Evolutionary conservation across 2,797 vertebrate genomes (phyloP).

Genomic region (Phrynocephalus guinanensis): DNA sequence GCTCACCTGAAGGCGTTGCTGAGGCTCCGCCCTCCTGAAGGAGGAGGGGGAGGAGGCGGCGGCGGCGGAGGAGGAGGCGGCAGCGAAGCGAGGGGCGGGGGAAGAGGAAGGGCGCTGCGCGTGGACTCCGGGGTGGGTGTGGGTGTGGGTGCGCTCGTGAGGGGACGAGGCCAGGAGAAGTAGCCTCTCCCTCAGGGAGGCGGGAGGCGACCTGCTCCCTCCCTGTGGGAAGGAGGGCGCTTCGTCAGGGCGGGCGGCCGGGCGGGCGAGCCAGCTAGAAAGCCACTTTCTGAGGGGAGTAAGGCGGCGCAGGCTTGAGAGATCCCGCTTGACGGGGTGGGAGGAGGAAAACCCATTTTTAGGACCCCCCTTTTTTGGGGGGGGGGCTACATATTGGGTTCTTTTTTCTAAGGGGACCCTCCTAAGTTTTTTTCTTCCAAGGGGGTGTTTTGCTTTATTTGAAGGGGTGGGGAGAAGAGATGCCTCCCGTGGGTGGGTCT

Average conservation of each 20-base stretch:
- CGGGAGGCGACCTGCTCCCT: background rate
- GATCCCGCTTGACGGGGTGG: background rate
- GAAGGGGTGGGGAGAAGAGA: no score
- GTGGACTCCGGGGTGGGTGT: background rate
- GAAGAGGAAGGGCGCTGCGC: no score
- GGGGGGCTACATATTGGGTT: background rate
- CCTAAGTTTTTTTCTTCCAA: no score
- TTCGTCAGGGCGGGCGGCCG: no score
- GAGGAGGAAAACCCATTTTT: no score
- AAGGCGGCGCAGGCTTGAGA: background rate
- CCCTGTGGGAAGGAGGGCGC: no score
- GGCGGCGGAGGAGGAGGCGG: background rate
- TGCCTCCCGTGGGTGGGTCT: background rate
- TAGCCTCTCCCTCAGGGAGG: background rate
- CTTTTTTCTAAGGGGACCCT: no score
- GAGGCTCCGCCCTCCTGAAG: background rate
- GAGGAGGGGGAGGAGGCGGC: background rate
- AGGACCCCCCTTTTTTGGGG: background rate
- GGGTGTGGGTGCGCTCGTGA: background rate
- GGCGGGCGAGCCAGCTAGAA: no score
- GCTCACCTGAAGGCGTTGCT: conserved; percentile 4
- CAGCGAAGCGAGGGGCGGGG: no score
- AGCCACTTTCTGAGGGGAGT: no score
- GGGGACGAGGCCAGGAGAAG: background rate
- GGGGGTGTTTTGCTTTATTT: no score